phyloP scores from a whole-genome alignment of 92 coral and sea anemone genomes.

The Plumapathes pennacea region DNA sequence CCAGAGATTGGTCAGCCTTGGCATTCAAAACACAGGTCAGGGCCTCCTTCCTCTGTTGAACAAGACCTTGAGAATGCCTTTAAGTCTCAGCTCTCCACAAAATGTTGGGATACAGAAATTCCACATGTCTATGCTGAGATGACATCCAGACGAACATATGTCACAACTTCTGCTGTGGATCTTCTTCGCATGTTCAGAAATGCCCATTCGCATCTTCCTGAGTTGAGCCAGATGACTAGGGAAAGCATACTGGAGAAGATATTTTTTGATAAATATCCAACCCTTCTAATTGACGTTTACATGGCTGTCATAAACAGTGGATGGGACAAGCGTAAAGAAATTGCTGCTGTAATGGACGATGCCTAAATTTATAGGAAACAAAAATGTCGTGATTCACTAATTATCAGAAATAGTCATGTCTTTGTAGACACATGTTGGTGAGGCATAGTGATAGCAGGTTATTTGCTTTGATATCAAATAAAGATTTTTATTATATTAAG shows the following conservation, averaged over 20 bases:
- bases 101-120: constrained; percentile 13
- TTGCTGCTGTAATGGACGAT: no score
- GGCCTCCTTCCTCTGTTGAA: no score
- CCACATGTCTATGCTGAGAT: constrained; percentile 16
- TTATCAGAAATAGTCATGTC: no score
- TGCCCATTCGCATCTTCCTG: constrained; percentile 35
- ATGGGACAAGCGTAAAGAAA: constrained; percentile 29
- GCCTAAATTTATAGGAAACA: no score
- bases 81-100: not conserved
- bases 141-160: constrained; percentile 16
- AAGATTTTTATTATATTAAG: no score
- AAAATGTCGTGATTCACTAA: no score
- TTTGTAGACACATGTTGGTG: no score
- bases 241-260: constrained; percentile 17
- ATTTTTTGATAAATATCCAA: constrained; percentile 37
- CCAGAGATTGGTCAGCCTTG: constrained; percentile 22
- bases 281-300: constrained; percentile 52
- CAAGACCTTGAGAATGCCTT: no score
- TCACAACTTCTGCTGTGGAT: constrained; percentile 31
- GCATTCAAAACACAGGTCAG: constrained; percentile 2
- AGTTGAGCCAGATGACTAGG: constrained; percentile 1
- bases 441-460: no score
- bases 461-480: no score
- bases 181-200: constrained; percentile 55
- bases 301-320: constrained; percentile 26